These are phyloP conservation scores for Agapornis canus DNA, from an alignment of 2,797 vertebrate genomes.

Conservation along the genomic window DNA sequence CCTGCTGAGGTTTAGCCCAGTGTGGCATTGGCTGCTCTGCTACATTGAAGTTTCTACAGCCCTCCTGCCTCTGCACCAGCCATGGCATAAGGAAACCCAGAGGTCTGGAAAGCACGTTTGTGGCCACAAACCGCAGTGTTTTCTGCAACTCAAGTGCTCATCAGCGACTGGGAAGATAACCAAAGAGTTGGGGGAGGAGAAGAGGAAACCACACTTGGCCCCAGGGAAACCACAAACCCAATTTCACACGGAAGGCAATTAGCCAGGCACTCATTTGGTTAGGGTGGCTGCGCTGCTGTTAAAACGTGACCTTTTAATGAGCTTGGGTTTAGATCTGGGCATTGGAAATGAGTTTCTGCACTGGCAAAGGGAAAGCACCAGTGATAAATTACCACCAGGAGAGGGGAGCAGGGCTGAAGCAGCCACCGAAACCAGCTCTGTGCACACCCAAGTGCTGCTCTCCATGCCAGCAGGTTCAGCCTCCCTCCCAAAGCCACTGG, in stretches of 20 bases:
- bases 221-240: background rate
- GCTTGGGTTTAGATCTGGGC: background rate
- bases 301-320: background rate
- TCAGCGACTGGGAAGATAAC: background rate
- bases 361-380: background rate
- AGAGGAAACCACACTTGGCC: background rate
- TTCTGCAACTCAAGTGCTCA: background rate
- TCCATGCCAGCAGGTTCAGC: accelerated
- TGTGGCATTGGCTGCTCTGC: background rate
- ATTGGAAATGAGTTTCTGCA: background rate
- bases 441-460: background rate
- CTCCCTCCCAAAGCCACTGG: background rate
- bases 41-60: background rate
- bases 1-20: background rate
- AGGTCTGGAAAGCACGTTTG: accelerated
- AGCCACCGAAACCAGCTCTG: background rate
- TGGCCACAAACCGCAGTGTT: background rate
- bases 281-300: background rate
- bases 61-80: background rate
- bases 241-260: background rate
- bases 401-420: background rate
- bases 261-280: background rate
- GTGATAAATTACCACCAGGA: background rate
- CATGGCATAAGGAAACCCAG: accelerated
- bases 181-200: background rate